Evolutionary conservation across 2,888 invertebrate species (phyloP), one percentile per base, ranked within the genome.

Genomic region (Silvanus unidentatus): DNA sequence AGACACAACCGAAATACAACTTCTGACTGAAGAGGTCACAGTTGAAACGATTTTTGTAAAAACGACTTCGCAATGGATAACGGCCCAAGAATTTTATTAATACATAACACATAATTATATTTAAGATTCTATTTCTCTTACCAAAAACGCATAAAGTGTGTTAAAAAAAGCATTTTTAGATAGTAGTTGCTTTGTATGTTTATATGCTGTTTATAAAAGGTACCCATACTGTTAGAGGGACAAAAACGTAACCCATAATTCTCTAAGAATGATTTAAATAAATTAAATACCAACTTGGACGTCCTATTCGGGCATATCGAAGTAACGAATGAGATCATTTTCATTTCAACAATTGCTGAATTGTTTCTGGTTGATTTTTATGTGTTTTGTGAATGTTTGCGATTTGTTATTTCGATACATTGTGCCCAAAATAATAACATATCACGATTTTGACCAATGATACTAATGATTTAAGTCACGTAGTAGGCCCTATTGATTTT

Each of bases 211-310:
- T 37, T 42, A 45, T 45, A 45, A 51, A 52, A 64, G 65, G 62
- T 50, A 66, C 66, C 67, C 66, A 65, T 66, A 66, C 64, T 66
- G 63, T 65, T 64, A 64, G 63, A 64, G 64, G 54, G 58, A 59
- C 57, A 58, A 35, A 22, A 49, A 38, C 39, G 42, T 28, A 29
- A 57, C 57, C 53, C 59, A 58, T 54, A 59, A 58, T 63, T 64
- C 64, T 64, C 60, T 63, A 48, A 42, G 44, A 49, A 52, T 46
- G 50, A 48, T 46, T 38, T 44, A 41, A 28, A 29, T 32, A 32
- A 32, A 12, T 5, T 4, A 32, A 32, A 3, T 12, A n/a, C 32
- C 32, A 45, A 40, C 29, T 44, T 40, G 14, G 40, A 44, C 40
- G 44, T 36, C 44, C 40, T 44, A 40, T 44, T 35, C 36, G 40